Evolutionary conservation across 2,797 vertebrate genomes (phyloP), one percentile per base, ranked within the genome.

Genomic region (Mallotus villosus): DNA sequence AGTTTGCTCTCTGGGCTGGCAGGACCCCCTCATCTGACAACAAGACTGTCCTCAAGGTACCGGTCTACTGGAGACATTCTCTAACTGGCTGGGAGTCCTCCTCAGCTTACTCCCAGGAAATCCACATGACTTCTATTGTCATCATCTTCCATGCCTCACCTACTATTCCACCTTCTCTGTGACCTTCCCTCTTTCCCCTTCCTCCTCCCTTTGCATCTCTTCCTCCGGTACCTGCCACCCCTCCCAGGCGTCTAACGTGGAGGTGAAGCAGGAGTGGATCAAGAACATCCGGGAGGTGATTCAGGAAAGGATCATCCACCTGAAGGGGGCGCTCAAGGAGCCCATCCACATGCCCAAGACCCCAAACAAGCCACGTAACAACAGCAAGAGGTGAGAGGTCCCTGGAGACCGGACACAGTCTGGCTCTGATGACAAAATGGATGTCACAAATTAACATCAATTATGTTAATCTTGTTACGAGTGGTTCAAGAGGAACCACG

Each of bases 221-320:
- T 8, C 49, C 49, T 19, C 49, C 17, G 0, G 12, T 14, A 51
- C 27, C 49, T 19, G 5, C 11, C 80, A 76, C 67, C 82, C 74
- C 64, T 61, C 24, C 9, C 37, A 99, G 97, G 97, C 95, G 0
- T 96, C 95, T 79, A 98, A 87, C 73, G 94, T 99, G 78, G 97
- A 99, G 84, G 96, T 93, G 27, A 99, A 99, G 85, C 97, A 99
- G 89, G 97, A 99, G 76, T 99, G 97, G 97, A 98, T 99, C 81
- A 99, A 98, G 90, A 96, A 97, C 84, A 98, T 99, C 82, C 91
- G 97, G 63, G 97, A 98, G 90, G 97, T 99, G 86, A 99, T 99
- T 90, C 97, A 99, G 84, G 97, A 99, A 88, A 94, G 97, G 86
- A 98, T 97, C 86, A 97, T 98, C 82, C 97, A 99, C 86, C 91